These are phyloP conservation scores for Theodoxus fluviatilis DNA, from an alignment of 2,888 invertebrate species.

Conservation along the genomic window DNA sequence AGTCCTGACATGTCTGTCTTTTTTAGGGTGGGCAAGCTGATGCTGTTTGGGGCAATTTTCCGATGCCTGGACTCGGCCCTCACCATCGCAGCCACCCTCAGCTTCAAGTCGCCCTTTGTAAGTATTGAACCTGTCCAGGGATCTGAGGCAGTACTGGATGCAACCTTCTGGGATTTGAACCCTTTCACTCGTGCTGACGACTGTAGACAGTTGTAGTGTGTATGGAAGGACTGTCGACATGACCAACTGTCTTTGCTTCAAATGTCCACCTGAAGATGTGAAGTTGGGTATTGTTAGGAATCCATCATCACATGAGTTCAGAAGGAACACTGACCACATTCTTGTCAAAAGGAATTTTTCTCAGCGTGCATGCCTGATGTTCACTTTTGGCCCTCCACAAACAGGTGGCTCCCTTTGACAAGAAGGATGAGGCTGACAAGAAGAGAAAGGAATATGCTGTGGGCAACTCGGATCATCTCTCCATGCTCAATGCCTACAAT, in stretches of 20 bases:
- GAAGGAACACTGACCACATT: no score
- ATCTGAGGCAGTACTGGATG: neutral
- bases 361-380: no score
- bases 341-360: no score
- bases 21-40: constrained; percentile 86
- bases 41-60: constrained; percentile 84
- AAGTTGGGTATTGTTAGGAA: no score
- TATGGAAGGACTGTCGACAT: neutral
- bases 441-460: constrained; percentile 64
- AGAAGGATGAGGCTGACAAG: constrained; percentile 55
- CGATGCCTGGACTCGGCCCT: constrained; percentile 88
- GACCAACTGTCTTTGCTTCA: neutral
- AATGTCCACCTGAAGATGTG: no score
- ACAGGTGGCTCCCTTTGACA: constrained; percentile 62
- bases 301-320: no score
- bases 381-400: no score
- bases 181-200: no score
- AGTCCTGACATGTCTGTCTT: constrained; percentile 1
- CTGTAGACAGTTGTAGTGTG: neutral
- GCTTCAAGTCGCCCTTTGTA: constrained; percentile 70
- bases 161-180: no score
- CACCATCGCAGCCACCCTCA: constrained; percentile 83
- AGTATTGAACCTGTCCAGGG: constrained; percentile 31
- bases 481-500: constrained; percentile 73
- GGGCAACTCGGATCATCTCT: constrained; percentile 60